Percentiles rank a stretch among this genome's conserved stretches.
Evolutionary conservation across 1,140 invertebrate genomes (phyloP).

Genomic region (Meloidogyne floridensis): DNA sequence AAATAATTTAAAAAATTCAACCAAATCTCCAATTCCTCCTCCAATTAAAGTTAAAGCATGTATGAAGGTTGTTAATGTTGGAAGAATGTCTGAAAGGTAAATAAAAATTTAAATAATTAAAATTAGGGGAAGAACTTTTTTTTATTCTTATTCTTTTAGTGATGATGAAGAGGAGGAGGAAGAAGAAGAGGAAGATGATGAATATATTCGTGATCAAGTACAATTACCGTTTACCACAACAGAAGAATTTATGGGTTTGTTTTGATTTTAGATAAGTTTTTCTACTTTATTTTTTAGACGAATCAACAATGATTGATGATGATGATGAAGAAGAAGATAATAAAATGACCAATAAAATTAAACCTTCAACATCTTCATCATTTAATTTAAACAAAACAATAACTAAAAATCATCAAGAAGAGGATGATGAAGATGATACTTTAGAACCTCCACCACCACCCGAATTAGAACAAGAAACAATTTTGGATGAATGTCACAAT

Average conservation of each 20-base stretch:
- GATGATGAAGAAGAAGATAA: neutral
- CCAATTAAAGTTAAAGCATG: neutral
- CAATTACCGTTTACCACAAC: conserved; percentile 38
- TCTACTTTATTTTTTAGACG: conserved; percentile 38
- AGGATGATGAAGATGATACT: conserved; percentile 5
- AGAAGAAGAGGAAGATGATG: conserved; percentile 51
- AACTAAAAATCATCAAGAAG: neutral
- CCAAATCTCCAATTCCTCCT: conserved; percentile 38
- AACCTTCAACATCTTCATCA: neutral
- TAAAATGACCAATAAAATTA: conserved; percentile 1
- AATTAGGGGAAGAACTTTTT: neutral
- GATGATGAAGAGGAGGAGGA: neutral
- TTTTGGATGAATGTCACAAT: conserved; percentile 89
- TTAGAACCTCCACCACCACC: conserved; percentile 68
- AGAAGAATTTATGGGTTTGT: conserved; percentile 38
- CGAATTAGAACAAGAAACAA: conserved; percentile 89
- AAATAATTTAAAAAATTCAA: conserved; percentile 51
- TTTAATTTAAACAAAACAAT: neutral
- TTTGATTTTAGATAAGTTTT: neutral
- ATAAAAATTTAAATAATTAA: neutral
- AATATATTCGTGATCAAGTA: conserved; percentile 36
- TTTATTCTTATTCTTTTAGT: neutral
- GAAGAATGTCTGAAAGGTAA: neutral
- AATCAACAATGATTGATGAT: conserved; percentile 42
- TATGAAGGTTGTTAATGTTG: conserved; percentile 15